Percentiles rank a stretch among this genome's conserved stretches.
Evolutionary conservation across 2,888 invertebrate genomes (phyloP).

Genomic region (Tupiocoris notatus): DNA sequence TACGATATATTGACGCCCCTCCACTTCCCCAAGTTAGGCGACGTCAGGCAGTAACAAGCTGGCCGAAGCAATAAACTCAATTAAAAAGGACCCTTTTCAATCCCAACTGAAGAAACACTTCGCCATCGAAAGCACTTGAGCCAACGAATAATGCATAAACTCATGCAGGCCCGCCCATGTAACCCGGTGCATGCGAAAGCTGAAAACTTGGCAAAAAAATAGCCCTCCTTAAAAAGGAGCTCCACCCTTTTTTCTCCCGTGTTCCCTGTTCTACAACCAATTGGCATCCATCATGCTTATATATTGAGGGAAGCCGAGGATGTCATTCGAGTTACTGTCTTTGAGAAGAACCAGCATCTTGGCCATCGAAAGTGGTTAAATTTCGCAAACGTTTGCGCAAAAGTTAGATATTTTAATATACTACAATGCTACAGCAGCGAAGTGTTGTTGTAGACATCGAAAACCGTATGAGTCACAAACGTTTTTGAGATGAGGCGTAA

Average conservation of each 20-base stretch:
- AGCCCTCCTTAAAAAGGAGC: not conserved
- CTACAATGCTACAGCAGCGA: no score
- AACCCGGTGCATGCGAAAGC: not conserved
- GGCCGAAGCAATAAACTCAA: slow-evolving; percentile 33
- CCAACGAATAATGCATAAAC: slow-evolving; percentile 17
- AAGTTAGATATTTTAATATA: no score
- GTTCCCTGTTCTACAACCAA: slow-evolving; percentile 14
- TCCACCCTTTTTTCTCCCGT: not conserved
- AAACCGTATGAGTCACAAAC: no score
- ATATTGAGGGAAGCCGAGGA: not conserved
- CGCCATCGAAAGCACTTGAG: no score
- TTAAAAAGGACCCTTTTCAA: slow-evolving; percentile 4
- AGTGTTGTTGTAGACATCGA: no score
- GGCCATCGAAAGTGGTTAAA: not conserved
- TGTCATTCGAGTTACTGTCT: not conserved
- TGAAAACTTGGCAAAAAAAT: no score
- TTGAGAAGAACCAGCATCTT: not conserved
- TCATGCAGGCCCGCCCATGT: not conserved
- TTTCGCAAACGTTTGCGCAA: not conserved
- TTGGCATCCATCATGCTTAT: slow-evolving; percentile 17
- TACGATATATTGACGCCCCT: slow-evolving; percentile 25
- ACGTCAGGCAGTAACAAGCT: slow-evolving; percentile 26
- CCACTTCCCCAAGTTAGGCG: slow-evolving; percentile 20
- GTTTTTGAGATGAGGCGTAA: no score
- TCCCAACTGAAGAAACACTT: not conserved